Evolutionary conservation across 2,888 invertebrate species (phyloP), one percentile per base, ranked within the genome.

Genomic region (Papilio demoleus): DNA sequence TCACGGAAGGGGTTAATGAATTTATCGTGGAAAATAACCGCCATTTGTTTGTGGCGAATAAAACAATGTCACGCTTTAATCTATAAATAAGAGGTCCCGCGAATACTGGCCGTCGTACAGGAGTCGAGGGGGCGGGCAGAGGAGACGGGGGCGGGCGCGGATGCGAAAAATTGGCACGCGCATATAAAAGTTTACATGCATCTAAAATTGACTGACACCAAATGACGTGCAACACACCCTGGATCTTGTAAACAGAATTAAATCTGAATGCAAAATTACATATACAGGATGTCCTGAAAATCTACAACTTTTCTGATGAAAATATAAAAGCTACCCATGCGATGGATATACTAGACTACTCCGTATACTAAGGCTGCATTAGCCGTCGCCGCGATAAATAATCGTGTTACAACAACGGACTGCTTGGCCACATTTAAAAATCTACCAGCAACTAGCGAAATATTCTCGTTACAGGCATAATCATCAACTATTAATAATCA

Each of bases 1-100:
- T 90, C 88, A 70, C 75, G 59, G 83, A 77, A 87, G 84, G 77
- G 87, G 90, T 88, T 89, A 87, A 88, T 78, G 85, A 81, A 88
- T 86, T 88, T 87, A 79, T 85, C 85, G 83, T 89, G 92, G 92
- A 92, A 92, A 92, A 88, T 80, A 90, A 90, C 92, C 76, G 76
- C 74, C 72, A 85, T 86, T 84, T 81, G 75, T 72, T 72, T 74
- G 80, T 73, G 74, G 79, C 77, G 82, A 85, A 86, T 88, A 86
- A 86, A 88, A 88, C 84, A 87, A 86, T 88, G 87, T 88, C 87
- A 86, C 83, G 80, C 70, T 81, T 81, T 81, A 85, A 85, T 86
- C 84, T 88, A 89, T 88, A 85, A 85, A 86, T 88, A 86, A 69
- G 50, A 59, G 42, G 68, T 50, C 60, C 19, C 50, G 81, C 81